Conservation (phyloP, 1,140 invertebrate species). For the Oncopeltus fasciatus region DNA sequence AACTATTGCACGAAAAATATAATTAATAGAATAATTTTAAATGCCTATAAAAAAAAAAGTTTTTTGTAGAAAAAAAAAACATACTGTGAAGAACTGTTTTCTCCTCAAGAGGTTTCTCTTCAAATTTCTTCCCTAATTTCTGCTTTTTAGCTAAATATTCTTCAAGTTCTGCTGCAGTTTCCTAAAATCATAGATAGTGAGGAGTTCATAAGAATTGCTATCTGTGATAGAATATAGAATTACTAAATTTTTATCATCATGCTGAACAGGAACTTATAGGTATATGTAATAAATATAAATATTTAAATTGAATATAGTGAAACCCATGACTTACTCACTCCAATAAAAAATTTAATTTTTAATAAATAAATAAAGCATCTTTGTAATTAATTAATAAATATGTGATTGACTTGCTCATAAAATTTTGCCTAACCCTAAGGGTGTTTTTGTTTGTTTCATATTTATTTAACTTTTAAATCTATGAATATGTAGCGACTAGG, state of each 20-base stretch:
- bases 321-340: too few relatives aligned
- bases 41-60: constrained; percentile 14
- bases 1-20: constrained; percentile 45
- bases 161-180: constrained; percentile 83
- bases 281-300: background rate
- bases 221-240: background rate
- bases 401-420: too few relatives aligned
- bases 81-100: constrained; percentile 88
- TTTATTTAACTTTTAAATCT: too few relatives aligned
- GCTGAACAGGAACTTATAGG: background rate
- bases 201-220: too few relatives aligned
- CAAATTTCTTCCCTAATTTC: constrained; percentile 64
- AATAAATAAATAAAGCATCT: too few relatives aligned
- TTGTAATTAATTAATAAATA: too few relatives aligned
- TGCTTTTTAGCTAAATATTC: constrained; percentile 87
- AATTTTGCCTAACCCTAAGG: too few relatives aligned
- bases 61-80: constrained; percentile 23
- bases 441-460: too few relatives aligned
- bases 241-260: background rate
- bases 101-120: constrained; percentile 88
- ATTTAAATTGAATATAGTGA: too few relatives aligned
- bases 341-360: too few relatives aligned
- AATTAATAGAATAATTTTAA: background rate
- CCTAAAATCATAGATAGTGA: too few relatives aligned
- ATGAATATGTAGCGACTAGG: too few relatives aligned